Conservation (phyloP, 2,888 invertebrate genomes). For the Blera fallax region DNA sequence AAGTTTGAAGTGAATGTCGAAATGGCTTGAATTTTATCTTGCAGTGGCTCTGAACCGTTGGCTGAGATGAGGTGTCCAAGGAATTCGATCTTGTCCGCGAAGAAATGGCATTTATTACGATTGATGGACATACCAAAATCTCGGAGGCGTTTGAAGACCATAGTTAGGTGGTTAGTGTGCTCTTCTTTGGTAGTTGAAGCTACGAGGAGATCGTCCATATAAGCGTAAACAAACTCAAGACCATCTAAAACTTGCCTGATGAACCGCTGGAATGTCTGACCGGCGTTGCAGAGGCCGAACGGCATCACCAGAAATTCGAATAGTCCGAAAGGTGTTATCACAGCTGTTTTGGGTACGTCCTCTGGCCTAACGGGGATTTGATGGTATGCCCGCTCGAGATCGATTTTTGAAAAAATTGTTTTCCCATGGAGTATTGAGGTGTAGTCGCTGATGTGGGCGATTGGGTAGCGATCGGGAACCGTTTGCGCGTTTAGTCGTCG, state of each 20-base stretch:
- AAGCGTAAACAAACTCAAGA: constrained; percentile 54
- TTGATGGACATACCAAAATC: constrained; percentile 46
- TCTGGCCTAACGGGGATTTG: constrained; percentile 75
- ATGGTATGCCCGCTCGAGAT: too few species aligned
- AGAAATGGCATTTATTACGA: constrained; percentile 38
- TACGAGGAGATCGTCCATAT: too few species aligned
- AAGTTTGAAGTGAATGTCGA: background rate
- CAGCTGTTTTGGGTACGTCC: constrained; percentile 78
- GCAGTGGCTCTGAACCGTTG: background rate
- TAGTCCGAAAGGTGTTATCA: constrained; percentile 78
- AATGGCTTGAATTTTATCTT: constrained; percentile 38
- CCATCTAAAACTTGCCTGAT: too few species aligned
- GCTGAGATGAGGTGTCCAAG: constrained; percentile 17
- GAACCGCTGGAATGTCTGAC: too few species aligned
- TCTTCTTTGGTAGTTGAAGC: constrained; percentile 28
- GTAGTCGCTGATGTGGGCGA: too few species aligned
- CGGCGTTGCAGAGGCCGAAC: too few species aligned
- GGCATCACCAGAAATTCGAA: too few species aligned
- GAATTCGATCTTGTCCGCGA: too few species aligned
- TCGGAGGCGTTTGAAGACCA: constrained; percentile 6
- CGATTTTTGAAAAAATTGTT: too few species aligned
- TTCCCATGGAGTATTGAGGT: too few species aligned
- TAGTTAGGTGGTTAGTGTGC: constrained; percentile 25
- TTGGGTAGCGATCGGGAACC: too few species aligned
- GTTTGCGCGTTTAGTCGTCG: too few species aligned